Percentiles rank a stretch among this genome's conserved stretches.
phyloP scores from a whole-genome alignment of 2,113 vertebrate species.

The Falcunculus frontatus region DNA sequence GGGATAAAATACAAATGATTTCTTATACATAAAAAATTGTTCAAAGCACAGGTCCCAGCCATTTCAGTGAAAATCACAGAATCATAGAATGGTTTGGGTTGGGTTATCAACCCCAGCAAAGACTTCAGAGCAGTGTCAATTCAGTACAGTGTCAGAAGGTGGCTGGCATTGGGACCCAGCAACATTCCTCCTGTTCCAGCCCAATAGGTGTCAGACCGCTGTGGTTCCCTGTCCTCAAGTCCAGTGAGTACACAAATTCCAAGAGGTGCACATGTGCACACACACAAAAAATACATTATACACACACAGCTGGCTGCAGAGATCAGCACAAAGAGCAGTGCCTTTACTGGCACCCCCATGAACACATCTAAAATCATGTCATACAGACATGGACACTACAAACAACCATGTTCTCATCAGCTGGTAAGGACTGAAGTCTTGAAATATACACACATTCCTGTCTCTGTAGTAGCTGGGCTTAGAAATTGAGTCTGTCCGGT shows the following conservation, averaged over 20 bases:
- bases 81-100: not conserved
- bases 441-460: accelerated
- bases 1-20: not conserved
- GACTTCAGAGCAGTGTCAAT: not conserved
- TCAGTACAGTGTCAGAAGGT: not conserved
- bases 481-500: not conserved
- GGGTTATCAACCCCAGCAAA: not conserved
- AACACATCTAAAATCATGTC: not conserved
- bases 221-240: not conserved
- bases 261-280: not conserved
- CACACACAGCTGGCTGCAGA: not conserved
- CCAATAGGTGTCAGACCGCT: not conserved
- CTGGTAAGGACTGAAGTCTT: not conserved
- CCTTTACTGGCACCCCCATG: not conserved
- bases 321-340: not conserved
- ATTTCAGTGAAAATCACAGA: not conserved
- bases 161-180: not conserved
- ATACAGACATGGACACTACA: not conserved
- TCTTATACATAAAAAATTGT: not conserved
- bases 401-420: not conserved
- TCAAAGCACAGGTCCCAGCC: not conserved
- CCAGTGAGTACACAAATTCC: not conserved
- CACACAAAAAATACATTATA: not conserved
- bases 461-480: not conserved
- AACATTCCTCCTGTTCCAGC: not conserved